phyloP scores from a whole-genome alignment of 2,797 vertebrate genomes.

The Lepidocolaptes lacrymiger region DNA sequence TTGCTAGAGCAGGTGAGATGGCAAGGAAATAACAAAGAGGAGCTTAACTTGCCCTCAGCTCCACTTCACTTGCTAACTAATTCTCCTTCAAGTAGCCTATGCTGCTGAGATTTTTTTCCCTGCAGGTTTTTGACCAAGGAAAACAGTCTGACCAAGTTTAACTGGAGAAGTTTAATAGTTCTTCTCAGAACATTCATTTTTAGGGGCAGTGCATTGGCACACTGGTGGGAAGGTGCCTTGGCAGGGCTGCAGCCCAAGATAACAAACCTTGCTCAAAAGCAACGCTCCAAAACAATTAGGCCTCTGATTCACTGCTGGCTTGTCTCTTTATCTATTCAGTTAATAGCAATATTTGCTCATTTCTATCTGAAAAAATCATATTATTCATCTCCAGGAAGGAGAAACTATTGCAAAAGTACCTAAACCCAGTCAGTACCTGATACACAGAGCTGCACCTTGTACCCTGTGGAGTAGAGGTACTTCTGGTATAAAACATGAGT shows the following conservation, averaged over 20 bases:
- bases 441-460: background rate
- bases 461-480: background rate
- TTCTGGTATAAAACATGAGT: background rate
- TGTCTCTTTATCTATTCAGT: background rate
- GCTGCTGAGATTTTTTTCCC: background rate
- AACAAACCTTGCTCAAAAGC: background rate
- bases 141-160: background rate
- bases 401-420: background rate
- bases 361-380: background rate
- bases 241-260: background rate
- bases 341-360: background rate
- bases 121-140: background rate
- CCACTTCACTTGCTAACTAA: background rate
- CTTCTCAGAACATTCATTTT: background rate
- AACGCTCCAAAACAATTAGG: background rate
- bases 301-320: background rate
- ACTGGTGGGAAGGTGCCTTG: background rate
- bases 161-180: background rate
- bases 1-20: background rate
- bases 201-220: background rate
- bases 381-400: background rate
- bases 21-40: background rate
- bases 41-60: background rate
- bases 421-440: background rate
- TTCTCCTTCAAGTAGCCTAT: background rate